A percentile compares a stretch with the other conserved stretches of the same genome.
These are phyloP conservation scores for Coregonus sp. DNA, from an alignment of 2,797 vertebrate species.

Conservation along the genomic window DNA sequence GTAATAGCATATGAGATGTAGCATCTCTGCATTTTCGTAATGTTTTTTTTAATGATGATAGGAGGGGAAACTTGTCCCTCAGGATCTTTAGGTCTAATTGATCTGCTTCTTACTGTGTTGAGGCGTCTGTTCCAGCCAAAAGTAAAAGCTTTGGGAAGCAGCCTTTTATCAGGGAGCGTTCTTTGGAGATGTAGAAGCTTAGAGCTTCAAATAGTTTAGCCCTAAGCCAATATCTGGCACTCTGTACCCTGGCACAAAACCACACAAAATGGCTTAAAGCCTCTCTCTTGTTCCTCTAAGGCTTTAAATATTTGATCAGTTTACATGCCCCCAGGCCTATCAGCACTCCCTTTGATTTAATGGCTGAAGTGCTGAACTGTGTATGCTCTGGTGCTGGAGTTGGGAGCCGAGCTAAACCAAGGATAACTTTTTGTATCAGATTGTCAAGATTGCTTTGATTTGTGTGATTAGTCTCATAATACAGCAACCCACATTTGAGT, in stretches of 20 bases:
- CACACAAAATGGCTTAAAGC: neutral
- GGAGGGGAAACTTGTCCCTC: neutral
- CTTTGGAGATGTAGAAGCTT: neutral
- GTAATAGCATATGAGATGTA: neutral
- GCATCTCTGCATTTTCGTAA: neutral
- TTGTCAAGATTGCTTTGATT: neutral
- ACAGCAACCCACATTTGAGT: neutral
- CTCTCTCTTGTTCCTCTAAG: neutral
- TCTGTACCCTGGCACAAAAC: neutral
- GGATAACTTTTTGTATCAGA: neutral
- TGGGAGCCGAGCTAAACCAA: neutral
- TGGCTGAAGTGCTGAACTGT: neutral
- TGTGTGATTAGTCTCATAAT: neutral
- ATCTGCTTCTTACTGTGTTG: neutral
- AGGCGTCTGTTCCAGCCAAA: neutral
- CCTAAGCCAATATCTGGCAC: neutral
- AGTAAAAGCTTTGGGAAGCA: neutral
- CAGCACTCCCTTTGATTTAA: constrained; percentile 4
- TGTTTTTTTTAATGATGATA: neutral
- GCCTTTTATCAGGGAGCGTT: neutral
- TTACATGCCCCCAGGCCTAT: neutral
- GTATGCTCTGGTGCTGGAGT: neutral
- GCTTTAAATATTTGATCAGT: neutral
- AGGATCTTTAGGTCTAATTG: neutral
- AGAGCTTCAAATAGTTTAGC: neutral